Percentiles rank a stretch among this genome's conserved stretches.
These are phyloP conservation scores for Campaea margaritaria DNA, from an alignment of 2,888 invertebrate species.

Conservation along the genomic window DNA sequence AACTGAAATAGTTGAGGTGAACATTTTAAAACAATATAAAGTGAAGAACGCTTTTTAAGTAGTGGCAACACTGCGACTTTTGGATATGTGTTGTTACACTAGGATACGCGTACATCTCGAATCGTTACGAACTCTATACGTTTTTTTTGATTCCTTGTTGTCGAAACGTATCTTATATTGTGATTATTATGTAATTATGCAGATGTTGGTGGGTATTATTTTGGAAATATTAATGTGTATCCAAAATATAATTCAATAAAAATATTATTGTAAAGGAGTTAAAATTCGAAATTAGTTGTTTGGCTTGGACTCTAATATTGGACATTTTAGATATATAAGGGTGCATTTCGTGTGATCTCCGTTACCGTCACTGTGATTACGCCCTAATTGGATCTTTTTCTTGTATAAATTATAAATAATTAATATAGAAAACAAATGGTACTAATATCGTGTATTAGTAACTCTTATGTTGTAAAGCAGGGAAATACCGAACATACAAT, in stretches of 20 bases:
- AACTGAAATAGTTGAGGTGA: background rate
- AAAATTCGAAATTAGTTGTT: slow-evolving; percentile 5
- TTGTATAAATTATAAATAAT: slow-evolving; percentile 44
- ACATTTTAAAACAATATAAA: slow-evolving; percentile 4
- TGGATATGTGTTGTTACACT: slow-evolving; percentile 9
- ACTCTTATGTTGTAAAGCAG: slow-evolving; percentile 56
- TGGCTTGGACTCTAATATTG: slow-evolving; percentile 13
- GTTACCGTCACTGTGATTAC: slow-evolving; percentile 24
- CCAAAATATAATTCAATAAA: background rate
- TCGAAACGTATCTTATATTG: background rate
- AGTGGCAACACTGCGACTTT: background rate
- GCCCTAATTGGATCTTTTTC: slow-evolving; percentile 33
- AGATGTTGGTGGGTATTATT: background rate
- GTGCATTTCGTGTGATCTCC: slow-evolving; percentile 38
- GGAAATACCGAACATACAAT: slow-evolving; percentile 52
- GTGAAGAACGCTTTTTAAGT: background rate
- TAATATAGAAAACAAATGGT: slow-evolving; percentile 38
- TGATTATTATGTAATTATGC: too few relatives aligned
- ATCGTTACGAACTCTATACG: background rate
- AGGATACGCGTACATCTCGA: slow-evolving; percentile 7
- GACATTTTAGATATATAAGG: slow-evolving; percentile 17
- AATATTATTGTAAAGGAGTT: background rate
- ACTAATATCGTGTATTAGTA: slow-evolving; percentile 48
- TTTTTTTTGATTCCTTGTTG: too few relatives aligned
- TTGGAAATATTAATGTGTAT: background rate